These are phyloP conservation scores for Stenurella melanura DNA, from an alignment of 2,888 invertebrate genomes.

Conservation along the genomic window DNA sequence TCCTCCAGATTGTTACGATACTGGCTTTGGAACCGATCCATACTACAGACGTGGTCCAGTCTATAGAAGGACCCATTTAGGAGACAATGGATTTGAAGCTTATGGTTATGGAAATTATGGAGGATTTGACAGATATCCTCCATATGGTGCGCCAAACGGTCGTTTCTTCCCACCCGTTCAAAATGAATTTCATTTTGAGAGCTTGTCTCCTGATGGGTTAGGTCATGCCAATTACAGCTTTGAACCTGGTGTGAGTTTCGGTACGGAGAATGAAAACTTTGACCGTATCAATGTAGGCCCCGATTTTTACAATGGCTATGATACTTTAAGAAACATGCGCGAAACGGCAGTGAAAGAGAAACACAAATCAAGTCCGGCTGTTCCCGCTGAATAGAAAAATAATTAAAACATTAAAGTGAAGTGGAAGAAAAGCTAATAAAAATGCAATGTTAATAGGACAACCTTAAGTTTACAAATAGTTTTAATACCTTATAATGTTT, in stretches of 20 bases:
- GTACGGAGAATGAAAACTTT: not conserved
- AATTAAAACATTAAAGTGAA: no score
- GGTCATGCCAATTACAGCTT: not conserved
- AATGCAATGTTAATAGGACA: no score
- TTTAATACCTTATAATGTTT: no score
- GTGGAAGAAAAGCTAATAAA: no score
- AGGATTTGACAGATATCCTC: not conserved
- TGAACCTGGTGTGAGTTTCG: not conserved
- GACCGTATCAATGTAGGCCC: not conserved
- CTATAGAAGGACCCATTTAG: constrained; percentile 54
- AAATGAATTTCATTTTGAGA: not conserved
- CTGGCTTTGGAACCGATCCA: constrained; percentile 63
- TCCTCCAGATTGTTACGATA: constrained; percentile 67
- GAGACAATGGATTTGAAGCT: not conserved
- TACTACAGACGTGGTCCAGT: constrained; percentile 67
- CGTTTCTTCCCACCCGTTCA: not conserved
- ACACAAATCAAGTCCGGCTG: not conserved
- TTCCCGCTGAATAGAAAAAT: no score
- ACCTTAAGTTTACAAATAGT: no score
- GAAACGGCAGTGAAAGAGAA: not conserved
- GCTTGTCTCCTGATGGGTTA: not conserved
- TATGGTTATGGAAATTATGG: not conserved
- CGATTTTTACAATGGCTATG: not conserved
- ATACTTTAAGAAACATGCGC: not conserved
- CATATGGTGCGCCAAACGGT: not conserved